These are phyloP conservation scores for Mustela nigripes DNA, from an alignment of 2,113 vertebrate species.

Conservation along the genomic window DNA sequence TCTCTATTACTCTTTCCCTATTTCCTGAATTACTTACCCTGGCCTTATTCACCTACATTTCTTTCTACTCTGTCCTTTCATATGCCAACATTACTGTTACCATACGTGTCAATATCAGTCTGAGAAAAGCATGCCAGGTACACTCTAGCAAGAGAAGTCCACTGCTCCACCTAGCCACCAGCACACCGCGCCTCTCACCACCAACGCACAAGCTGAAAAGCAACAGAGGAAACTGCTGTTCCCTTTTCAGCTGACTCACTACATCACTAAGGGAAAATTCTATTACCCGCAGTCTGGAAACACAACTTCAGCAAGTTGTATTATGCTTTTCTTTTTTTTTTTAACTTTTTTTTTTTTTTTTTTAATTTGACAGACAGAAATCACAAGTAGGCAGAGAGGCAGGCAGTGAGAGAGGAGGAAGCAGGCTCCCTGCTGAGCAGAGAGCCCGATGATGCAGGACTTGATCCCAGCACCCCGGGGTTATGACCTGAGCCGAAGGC, in stretches of 20 bases:
- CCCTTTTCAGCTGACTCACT: background rate
- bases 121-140: background rate
- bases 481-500: too few relatives aligned
- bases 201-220: background rate
- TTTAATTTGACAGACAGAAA: too few relatives aligned
- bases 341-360: too few relatives aligned
- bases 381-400: too few relatives aligned
- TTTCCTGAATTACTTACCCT: background rate
- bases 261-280: background rate
- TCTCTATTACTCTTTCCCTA: background rate
- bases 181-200: too few relatives aligned
- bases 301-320: background rate
- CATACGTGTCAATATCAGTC: background rate
- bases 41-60: conserved; percentile 1
- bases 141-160: background rate
- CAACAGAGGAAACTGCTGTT: background rate
- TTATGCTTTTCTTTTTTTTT: background rate
- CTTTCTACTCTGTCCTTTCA: background rate
- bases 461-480: too few relatives aligned
- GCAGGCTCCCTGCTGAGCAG: too few relatives aligned
- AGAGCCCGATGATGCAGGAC: too few relatives aligned
- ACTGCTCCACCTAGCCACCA: background rate
- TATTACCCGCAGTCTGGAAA: background rate
- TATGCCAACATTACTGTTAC: background rate
- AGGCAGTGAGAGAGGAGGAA: too few relatives aligned